Percentiles rank a stretch among this genome's conserved stretches.
These are phyloP conservation scores for Alligator mississippiensis DNA, from an alignment of 2,113 vertebrate genomes.

Conservation along the genomic window DNA sequence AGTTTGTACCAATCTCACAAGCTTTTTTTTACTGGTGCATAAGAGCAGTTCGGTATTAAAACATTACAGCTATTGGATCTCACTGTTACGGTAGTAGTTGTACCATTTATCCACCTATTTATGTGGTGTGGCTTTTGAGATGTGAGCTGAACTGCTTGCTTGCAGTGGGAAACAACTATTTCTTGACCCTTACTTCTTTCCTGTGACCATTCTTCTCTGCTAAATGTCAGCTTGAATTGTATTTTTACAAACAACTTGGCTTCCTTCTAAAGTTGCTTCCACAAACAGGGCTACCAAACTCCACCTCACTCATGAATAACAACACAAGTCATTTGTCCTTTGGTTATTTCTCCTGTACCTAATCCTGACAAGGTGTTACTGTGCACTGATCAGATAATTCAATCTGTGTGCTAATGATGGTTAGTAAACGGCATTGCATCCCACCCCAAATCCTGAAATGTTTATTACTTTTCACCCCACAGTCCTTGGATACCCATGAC, in stretches of 20 bases:
- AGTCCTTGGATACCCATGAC: background rate
- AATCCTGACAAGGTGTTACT: too few species aligned
- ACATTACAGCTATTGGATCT: conserved; percentile 32
- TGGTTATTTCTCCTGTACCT: background rate
- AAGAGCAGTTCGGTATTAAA: background rate
- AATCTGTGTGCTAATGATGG: background rate
- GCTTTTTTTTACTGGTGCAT: conserved; percentile 4
- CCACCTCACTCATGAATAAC: background rate
- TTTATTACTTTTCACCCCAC: background rate
- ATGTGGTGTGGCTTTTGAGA: conserved; percentile 41
- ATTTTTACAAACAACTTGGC: conserved; percentile 68
- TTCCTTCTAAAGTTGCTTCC: conserved; percentile 54
- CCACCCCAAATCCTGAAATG: background rate
- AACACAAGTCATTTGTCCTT: background rate
- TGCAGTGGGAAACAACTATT: conserved; percentile 30
- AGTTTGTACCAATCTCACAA: background rate
- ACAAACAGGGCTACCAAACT: conserved; percentile 38
- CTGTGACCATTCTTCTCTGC: conserved; percentile 22
- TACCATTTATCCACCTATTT: conserved; percentile 36
- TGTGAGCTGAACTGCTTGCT: conserved; percentile 27
- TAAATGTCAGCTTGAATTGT: conserved; percentile 56
- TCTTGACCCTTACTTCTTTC: conserved; percentile 41
- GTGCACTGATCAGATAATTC: too few species aligned
- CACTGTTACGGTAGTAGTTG: conserved; percentile 34
- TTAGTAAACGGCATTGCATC: background rate